Conservation (phyloP, 2,797 vertebrate genomes). For the Tinamus major region DNA sequence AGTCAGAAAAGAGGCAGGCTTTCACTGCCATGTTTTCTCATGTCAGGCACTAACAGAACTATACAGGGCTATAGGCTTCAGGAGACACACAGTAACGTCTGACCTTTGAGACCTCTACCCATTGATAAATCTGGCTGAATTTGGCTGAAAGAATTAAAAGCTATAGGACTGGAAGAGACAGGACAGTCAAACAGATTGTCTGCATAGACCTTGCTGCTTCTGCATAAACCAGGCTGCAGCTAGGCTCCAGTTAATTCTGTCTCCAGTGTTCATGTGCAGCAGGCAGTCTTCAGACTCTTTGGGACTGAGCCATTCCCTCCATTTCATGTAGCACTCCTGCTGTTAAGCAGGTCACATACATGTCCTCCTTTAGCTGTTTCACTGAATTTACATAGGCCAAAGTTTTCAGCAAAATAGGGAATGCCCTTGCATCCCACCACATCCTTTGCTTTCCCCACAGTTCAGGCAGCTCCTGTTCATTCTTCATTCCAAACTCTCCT, state of each 20-base stretch:
- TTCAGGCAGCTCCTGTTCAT: background rate
- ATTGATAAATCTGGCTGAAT: conserved; percentile 35
- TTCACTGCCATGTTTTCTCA: conserved; percentile 4
- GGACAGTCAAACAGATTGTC: background rate
- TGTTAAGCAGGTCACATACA: background rate
- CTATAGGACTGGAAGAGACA: conserved; percentile 23
- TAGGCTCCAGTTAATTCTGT: conserved; percentile 61
- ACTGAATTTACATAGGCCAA: background rate
- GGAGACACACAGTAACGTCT: background rate
- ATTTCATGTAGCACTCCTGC: background rate
- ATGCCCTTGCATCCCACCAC: background rate
- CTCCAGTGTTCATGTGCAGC: conserved; percentile 5
- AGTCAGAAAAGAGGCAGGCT: background rate
- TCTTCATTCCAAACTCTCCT: background rate
- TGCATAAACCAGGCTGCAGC: conserved; percentile 32
- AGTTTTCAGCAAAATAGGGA: background rate
- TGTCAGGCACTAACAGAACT: conserved; percentile 9
- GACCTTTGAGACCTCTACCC: conserved; percentile 17
- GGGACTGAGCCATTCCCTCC: background rate
- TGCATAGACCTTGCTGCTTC: conserved; percentile 21
- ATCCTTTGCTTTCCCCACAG: background rate
- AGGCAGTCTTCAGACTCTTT: conserved; percentile 17
- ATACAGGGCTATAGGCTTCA: background rate
- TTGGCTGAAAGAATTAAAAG: conserved; percentile 47
- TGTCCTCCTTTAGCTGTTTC: background rate